Base-by-base conservation (phyloP, 2,797 vertebrate species). In the Siniperca obscura region DNA sequence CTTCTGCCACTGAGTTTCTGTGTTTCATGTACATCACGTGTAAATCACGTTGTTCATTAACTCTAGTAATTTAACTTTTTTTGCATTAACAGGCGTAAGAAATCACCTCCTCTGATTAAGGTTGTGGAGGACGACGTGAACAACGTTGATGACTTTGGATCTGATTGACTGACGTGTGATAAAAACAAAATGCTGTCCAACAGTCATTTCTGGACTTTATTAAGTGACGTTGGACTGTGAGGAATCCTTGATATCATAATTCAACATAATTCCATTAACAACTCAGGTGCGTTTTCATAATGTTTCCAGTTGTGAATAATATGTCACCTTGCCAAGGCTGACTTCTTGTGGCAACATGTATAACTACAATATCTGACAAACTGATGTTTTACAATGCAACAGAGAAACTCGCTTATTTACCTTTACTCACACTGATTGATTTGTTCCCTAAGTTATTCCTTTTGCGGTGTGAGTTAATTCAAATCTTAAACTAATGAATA, bases 81-180 rank as follows among this genome's bases (percentile, higher is more conserved):
- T 75, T 73, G 13, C 13, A 27, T 86, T 11, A 16, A 53, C 94
- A 99, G 98, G 82, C 96, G 96, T 3, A 99, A 96, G 92, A 98
- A 96, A 52, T 94, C 97, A 0, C 94, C 92, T 85, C 95, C 96
- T 80, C 81, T 96, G 44, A 86, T 96, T 71, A 96, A 95, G 40
- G 80, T 76, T 11, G 30, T 86, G 78, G 92, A 92, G 60, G 93
- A 91, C 10, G 95, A 96, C 56, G 85, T 91, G 65, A 97, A 96
- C 0, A 94, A 96, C 0, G 77, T 89, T 16, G 95, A 96, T 16
- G 94, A 96, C 76, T 88, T 96, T 64, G 96, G 95, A 88, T 97
- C 96, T 0, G 97, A 97, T 2, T 97, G 94, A 77, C 5, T 95
- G 95, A 52, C 91, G 19, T 30, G 70, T 66, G 48, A 70, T 21